Base-by-base conservation (phyloP, 2,797 vertebrate genomes). In the Brotula barbata region DNA sequence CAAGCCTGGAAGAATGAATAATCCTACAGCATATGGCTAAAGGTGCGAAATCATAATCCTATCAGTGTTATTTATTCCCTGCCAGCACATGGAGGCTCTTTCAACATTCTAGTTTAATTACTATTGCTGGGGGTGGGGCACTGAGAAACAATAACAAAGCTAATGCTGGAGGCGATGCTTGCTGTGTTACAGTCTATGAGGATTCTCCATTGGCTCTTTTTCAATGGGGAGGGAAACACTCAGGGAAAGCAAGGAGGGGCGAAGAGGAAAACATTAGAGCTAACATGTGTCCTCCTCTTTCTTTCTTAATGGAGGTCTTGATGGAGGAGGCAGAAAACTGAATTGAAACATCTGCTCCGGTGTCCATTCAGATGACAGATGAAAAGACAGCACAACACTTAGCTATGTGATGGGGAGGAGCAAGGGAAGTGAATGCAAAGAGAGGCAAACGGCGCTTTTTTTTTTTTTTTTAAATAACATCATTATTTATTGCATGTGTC, bases 401-500 rank as follows among this genome's bases (percentile, higher is more conserved):
- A 64, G 47, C 46, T 42, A 44, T 23, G 41, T 46, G 44, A 41
- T 3, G 0, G 12, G 37, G 19, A 48, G 17, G 42, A 55, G 19
- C 31, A 33, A 51, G 19, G 22, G 23, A 52, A 21, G 33, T 50
- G 40, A 58, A 69, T 1, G 2, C 17, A 62, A 56, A 69, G 22
- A 60, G n/a, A 72, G 43, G 54, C 22, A 0, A 53, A 50, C 68
- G 47, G 13, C 66, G n/a, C n/a, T n/a, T n/a, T n/a, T n/a, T 28
- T 28, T 33, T 33, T 33, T 33, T 92, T 92, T 95, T 91, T 98
- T 96, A 97, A 99, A 98, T 97, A 96, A 95, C 88, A 88, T 89
- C 86, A 88, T 91, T 90, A 81, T 91, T 97, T 99, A 96, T 97
- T 99, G 95, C 95, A 94, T 96, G 94, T 96, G 93, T 94, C 95